Evolutionary conservation across 2,113 vertebrate genomes (phyloP), one percentile per base, ranked within the genome.

Genomic region (Protobothrops flavoviridis): DNA sequence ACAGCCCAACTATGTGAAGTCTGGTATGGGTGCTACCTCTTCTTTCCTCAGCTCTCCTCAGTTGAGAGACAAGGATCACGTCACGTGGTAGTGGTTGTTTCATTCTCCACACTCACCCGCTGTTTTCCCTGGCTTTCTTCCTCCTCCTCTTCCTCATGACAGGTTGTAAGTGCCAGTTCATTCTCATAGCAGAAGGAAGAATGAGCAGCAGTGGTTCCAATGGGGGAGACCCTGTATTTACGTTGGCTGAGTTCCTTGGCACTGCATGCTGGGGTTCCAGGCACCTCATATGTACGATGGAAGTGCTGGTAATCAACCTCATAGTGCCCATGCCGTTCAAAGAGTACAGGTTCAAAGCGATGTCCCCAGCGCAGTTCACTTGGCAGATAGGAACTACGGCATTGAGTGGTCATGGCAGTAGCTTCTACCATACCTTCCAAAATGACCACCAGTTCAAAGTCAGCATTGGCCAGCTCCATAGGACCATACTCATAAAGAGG

Each of bases 381-480:
- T 0, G 98, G 98, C 93, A 99, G 96, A 95, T 98, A 99, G 85
- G 99, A 99, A 85, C 98, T 99, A 1, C 99, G 98, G 92, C 98
- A 99, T 95, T 99, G 99, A 2, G 99, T 99, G 91, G 99, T 99
- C 99, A 99, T 99, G 29, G 99, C 98, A 0, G 99, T 99, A 94
- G 98, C 99, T 95, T 99, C 99, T 43, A 99, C 99, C 98, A 99
- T 99, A 53, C 98, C 99, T 94, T 99, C 99, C 0, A 99, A 97
- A 91, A 99, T 99, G 94, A 99, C 99, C 95, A 99, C 98, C 57
- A 99, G 96, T 95, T 99, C 99, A 89, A 99, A 94, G 93, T 99
- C 98, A 0, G 97, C 95, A 86, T 97, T 97, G 93, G 98, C 98
- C 96, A 99, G 95, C 87, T 97, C 97, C 0, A 96, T 96, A 29